Percentiles rank a stretch among this genome's conserved stretches.
Evolutionary conservation across 2,113 vertebrate genomes (phyloP).

Genomic region (Poeciliopsis prolifica): DNA sequence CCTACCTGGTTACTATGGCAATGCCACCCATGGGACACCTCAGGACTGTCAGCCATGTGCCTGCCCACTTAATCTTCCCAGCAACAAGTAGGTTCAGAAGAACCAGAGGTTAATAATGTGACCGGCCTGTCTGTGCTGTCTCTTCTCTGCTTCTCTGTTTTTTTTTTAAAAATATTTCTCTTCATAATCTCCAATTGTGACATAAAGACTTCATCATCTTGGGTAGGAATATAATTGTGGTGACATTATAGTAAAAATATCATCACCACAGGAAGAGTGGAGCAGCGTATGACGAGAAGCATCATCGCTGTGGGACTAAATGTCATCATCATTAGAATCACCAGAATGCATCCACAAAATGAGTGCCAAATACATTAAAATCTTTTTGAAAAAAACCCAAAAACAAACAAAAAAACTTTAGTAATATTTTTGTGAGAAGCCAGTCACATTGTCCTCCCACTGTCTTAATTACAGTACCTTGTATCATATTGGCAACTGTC

Average conservation of each 20-base stretch:
- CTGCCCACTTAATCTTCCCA: slow-evolving; percentile 69
- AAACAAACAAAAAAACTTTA: slow-evolving; percentile 31
- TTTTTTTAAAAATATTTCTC: not conserved
- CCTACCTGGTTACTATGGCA: slow-evolving; percentile 68
- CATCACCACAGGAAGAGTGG: slow-evolving; percentile 33
- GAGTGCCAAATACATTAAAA: slow-evolving; percentile 13
- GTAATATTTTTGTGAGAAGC: not conserved
- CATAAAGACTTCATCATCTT: slow-evolving; percentile 13
- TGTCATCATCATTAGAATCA: slow-evolving; percentile 47
- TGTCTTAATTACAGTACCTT: not conserved
- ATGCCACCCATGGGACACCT: slow-evolving; percentile 64
- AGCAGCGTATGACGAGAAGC: slow-evolving; percentile 19
- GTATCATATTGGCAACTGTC: slow-evolving; percentile 1
- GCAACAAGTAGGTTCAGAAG: slow-evolving; percentile 70
- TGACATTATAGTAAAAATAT: slow-evolving; percentile 43
- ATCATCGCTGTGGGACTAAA: slow-evolving; percentile 47
- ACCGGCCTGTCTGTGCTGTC: slow-evolving; percentile 3
- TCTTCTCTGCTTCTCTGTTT: not conserved
- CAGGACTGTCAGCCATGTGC: slow-evolving; percentile 66
- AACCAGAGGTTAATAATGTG: slow-evolving; percentile 9
- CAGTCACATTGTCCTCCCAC: slow-evolving; percentile 14
- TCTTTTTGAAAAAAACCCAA: slow-evolving; percentile 35
- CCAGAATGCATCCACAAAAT: slow-evolving; percentile 4
- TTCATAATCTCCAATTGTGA: slow-evolving; percentile 19
- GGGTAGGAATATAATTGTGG: slow-evolving; percentile 28